phyloP scores from a whole-genome alignment of 2,797 vertebrate species.

The Arvicola amphibius region DNA sequence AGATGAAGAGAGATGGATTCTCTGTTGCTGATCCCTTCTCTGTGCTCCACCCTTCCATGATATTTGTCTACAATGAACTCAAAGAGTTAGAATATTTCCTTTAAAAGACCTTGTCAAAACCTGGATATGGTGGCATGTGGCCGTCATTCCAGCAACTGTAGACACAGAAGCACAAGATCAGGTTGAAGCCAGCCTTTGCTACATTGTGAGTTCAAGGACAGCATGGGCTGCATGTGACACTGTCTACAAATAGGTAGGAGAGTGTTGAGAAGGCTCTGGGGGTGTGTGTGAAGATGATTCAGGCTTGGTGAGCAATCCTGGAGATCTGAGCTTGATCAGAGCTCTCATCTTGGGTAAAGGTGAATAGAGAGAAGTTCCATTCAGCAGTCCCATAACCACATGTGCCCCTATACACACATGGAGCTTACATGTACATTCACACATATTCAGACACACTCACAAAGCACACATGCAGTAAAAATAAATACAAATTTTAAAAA shows the following conservation, averaged over 20 bases:
- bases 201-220: not conserved
- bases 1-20: not conserved
- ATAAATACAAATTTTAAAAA: not conserved
- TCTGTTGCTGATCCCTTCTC: not conserved
- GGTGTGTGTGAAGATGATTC: not conserved
- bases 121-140: not conserved
- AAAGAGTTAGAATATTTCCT: conserved; percentile 48
- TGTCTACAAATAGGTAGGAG: not conserved
- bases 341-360: not conserved
- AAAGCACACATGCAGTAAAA: not conserved
- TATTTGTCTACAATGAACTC: conserved; percentile 23
- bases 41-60: not conserved
- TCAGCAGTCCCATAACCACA: too few species aligned
- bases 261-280: not conserved
- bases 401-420: not conserved
- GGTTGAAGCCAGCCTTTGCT: not conserved
- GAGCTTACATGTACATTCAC: not conserved
- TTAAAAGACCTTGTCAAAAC: not conserved
- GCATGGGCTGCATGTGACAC: not conserved
- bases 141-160: not conserved
- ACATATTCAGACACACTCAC: not conserved
- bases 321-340: not conserved
- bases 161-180: not conserved
- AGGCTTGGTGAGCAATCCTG: not conserved
- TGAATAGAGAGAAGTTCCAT: not conserved